Evolutionary conservation across 2,888 invertebrate species (phyloP).

Genomic region (Andrena chrysosceles): DNA sequence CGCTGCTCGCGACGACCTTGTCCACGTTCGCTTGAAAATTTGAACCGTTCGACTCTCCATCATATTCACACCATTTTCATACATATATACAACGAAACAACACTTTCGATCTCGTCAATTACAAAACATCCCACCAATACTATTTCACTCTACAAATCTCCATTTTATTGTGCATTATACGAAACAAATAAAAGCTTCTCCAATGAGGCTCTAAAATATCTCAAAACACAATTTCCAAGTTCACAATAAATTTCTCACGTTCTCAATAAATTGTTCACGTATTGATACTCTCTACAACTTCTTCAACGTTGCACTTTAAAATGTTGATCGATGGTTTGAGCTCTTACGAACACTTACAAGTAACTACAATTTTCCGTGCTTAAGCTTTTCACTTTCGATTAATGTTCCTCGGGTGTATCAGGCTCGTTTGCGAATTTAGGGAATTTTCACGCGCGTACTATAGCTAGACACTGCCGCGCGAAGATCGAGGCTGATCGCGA

Average conservation of each 20-base stretch:
- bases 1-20: slow-evolving; percentile 34
- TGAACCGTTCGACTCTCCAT: background rate
- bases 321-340: background rate
- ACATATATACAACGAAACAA: background rate
- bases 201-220: background rate
- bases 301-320: background rate
- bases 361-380: background rate
- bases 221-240: background rate
- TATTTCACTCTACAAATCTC: background rate
- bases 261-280: background rate
- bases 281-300: background rate
- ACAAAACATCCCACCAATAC: background rate
- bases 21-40: slow-evolving; percentile 13
- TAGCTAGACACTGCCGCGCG: background rate
- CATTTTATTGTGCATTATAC: no score
- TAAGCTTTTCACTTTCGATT: background rate
- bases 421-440: background rate
- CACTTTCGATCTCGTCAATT: slow-evolving; percentile 4
- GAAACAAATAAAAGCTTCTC: no score
- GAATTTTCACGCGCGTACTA: background rate
- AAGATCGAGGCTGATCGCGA: background rate
- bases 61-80: slow-evolving; percentile 11
- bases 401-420: background rate
- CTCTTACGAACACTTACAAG: background rate
- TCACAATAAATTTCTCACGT: background rate